phyloP scores from a whole-genome alignment of 2,797 vertebrate species.

The Enteromius argenteus region DNA sequence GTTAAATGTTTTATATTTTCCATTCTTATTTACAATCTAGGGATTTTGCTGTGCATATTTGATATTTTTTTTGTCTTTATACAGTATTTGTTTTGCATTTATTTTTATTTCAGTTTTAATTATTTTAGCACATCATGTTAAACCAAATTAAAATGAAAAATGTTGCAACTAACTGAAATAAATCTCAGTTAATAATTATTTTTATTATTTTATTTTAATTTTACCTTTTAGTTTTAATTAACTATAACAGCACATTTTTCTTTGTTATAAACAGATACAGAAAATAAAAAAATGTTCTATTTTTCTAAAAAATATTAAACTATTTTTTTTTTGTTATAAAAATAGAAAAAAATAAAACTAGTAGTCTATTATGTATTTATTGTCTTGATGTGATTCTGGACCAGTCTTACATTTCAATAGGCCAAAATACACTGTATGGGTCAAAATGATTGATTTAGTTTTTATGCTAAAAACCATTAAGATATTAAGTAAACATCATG shows the following conservation, averaged over 20 bases:
- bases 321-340: neutral
- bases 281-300: neutral
- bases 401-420: no score
- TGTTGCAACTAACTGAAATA: neutral
- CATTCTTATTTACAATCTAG: neutral
- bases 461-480: no score
- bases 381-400: no score
- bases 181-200: neutral
- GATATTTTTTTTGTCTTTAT: neutral
- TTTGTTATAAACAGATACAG: neutral
- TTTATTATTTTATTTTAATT: neutral
- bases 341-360: neutral
- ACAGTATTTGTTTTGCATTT: neutral
- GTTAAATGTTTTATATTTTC: no score
- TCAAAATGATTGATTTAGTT: no score
- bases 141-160: neutral
- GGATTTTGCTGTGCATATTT: neutral
- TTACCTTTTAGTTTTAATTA: neutral
- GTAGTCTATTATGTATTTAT: neutral
- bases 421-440: no score
- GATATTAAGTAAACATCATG: no score
- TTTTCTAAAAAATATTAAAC: no score
- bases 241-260: neutral
- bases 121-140: neutral
- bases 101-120: neutral